These are phyloP conservation scores for Sphyrna mokarran DNA, from an alignment of 2,113 vertebrate genomes.

Conservation along the genomic window DNA sequence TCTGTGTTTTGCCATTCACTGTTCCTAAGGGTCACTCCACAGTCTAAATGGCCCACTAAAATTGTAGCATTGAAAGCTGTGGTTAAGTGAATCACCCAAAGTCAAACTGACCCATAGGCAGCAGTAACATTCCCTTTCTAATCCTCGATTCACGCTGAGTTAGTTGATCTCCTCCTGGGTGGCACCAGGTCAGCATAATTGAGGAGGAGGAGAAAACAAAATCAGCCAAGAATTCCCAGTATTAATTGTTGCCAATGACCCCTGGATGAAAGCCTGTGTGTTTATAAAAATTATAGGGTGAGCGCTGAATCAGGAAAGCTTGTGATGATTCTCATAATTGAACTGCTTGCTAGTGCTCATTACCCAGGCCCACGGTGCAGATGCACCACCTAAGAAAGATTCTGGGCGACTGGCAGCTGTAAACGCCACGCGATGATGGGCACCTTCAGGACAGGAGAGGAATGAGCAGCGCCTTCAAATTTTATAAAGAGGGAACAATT, in stretches of 20 bases:
- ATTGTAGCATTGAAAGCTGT: neutral
- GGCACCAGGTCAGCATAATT: neutral
- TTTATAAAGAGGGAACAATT: neutral
- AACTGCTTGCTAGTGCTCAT: neutral
- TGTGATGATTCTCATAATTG: slow-evolving; percentile 15
- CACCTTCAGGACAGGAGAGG: neutral
- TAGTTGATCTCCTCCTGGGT: neutral
- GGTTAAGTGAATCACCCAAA: neutral
- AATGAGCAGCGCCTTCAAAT: neutral
- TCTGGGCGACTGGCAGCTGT: neutral
- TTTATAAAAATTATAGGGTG: slow-evolving; percentile 16
- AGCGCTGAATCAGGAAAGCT: neutral
- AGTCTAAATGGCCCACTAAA: neutral
- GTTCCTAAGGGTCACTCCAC: neutral
- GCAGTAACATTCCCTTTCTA: neutral
- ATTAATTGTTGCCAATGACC: slow-evolving; percentile 33
- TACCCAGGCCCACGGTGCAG: neutral
- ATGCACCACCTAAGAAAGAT: neutral
- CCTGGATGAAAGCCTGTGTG: neutral
- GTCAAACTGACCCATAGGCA: slow-evolving; percentile 6
- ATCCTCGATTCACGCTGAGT: neutral
- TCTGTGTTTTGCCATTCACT: slow-evolving; percentile 3
- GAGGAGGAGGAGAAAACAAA: slow-evolving; percentile 12
- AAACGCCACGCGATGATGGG: neutral
- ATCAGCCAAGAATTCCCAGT: neutral